Conservation (phyloP, 2,888 invertebrate species). For the Himalopsyche kuldschensis region DNA sequence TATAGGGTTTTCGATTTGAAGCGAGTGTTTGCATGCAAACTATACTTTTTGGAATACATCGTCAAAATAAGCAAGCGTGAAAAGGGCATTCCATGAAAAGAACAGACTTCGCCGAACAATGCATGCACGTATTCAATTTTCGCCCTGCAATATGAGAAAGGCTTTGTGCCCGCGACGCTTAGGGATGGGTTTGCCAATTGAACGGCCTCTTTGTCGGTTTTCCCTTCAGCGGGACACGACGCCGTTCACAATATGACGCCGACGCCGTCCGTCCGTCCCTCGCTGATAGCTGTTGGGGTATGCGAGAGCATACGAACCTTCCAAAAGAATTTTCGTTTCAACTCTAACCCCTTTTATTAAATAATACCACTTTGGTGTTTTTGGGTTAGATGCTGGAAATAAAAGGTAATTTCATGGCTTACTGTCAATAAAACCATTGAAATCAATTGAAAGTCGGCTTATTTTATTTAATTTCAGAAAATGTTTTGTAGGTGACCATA, state of each 20-base stretch:
- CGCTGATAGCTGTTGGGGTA: not conserved
- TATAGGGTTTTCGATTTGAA: not conserved
- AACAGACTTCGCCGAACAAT: not conserved
- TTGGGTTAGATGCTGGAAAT: not conserved
- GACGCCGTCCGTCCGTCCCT: not conserved
- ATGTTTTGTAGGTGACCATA: no score
- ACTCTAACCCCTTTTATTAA: not conserved
- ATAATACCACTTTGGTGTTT: not conserved
- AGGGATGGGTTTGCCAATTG: not conserved
- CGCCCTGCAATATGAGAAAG: not conserved
- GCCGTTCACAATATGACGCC: not conserved
- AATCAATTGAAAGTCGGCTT: no score
- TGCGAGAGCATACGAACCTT: not conserved
- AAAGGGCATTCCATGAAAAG: not conserved
- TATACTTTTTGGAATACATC: not conserved
- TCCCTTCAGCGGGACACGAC: not conserved
- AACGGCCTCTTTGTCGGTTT: not conserved
- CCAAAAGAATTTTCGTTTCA: not conserved
- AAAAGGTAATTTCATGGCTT: not conserved
- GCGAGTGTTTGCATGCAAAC: not conserved
- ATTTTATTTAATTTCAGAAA: no score
- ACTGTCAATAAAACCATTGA: no score
- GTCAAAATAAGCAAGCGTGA: not conserved
- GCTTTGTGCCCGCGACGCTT: not conserved
- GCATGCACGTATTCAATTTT: slow-evolving; percentile 1